phyloP scores from a whole-genome alignment of 2,113 vertebrate species.

The Mormyrus iriodes region DNA sequence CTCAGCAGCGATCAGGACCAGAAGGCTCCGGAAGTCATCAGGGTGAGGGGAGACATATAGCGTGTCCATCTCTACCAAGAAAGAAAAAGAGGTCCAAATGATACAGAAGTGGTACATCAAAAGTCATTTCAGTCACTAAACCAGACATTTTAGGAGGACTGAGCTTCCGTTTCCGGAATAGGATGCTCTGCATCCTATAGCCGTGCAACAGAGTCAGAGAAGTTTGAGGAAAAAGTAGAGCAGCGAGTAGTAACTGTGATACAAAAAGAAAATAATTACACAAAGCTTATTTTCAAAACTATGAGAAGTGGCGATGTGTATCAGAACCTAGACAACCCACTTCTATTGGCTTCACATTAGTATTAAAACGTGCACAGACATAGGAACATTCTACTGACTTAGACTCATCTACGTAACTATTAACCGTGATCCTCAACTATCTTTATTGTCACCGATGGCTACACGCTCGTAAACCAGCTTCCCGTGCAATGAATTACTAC shows the following conservation, averaged over 20 bases:
- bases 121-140: neutral
- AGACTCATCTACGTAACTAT: neutral
- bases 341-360: neutral
- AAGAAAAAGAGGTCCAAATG: neutral
- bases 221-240: neutral
- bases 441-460: neutral
- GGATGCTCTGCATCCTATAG: neutral
- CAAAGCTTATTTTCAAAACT: neutral
- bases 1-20: conserved; percentile 67
- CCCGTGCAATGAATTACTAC: neutral
- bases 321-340: neutral
- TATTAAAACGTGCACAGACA: neutral
- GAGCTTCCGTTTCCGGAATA: neutral
- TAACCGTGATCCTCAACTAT: neutral
- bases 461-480: neutral
- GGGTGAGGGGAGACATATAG: conserved; percentile 74
- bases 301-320: neutral
- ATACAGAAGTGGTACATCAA: neutral
- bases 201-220: neutral
- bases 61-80: conserved; percentile 61
- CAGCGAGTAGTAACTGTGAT: neutral
- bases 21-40: conserved; percentile 74
- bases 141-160: neutral
- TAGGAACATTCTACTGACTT: neutral
- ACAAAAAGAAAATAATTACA: neutral